Conservation (phyloP, 1,140 invertebrate genomes). For the Globodera rostochiensis region DNA sequence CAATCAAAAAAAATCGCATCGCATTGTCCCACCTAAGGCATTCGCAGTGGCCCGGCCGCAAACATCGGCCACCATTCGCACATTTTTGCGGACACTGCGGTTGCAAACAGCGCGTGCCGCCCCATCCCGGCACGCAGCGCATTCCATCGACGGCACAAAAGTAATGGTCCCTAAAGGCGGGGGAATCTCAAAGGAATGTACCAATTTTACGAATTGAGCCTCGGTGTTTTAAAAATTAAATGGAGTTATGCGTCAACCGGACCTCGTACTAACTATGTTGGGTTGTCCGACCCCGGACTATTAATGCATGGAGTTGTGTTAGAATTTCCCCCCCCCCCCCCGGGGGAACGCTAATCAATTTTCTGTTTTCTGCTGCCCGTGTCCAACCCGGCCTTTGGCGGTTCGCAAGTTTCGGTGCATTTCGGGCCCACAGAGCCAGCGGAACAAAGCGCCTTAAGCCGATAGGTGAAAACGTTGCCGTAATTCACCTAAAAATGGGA, state of each 20-base stretch:
- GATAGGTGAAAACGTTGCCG: constrained; percentile 18
- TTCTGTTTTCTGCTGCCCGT: not conserved
- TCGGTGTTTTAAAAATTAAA: too few species aligned
- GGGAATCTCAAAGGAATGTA: too few species aligned
- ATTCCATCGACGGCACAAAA: constrained; percentile 15
- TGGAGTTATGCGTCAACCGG: too few species aligned
- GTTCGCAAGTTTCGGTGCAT: constrained; percentile 7
- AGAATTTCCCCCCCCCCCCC: not conserved
- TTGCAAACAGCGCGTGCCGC: constrained; percentile 12
- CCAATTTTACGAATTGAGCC: too few species aligned
- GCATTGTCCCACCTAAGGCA: constrained; percentile 4
- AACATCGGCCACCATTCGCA: constrained; percentile 17
- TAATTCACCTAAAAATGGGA: constrained; percentile 9
- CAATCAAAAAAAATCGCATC: not conserved
- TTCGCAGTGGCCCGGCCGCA: constrained; percentile 19
- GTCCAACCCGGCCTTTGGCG: not conserved
- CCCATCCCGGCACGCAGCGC: constrained; percentile 17
- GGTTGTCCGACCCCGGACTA: too few species aligned
- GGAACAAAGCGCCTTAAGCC: constrained; percentile 11
- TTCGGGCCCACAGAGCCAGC: constrained; percentile 9
- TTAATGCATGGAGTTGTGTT: not conserved
- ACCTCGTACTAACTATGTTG: too few species aligned
- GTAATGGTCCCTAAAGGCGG: too few species aligned
- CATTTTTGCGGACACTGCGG: constrained; percentile 24
- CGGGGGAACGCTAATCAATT: not conserved